Percentiles rank a stretch among this genome's conserved stretches.
Conservation (phyloP, 2,113 vertebrate species). For the Melanotaenia duboulayi region DNA sequence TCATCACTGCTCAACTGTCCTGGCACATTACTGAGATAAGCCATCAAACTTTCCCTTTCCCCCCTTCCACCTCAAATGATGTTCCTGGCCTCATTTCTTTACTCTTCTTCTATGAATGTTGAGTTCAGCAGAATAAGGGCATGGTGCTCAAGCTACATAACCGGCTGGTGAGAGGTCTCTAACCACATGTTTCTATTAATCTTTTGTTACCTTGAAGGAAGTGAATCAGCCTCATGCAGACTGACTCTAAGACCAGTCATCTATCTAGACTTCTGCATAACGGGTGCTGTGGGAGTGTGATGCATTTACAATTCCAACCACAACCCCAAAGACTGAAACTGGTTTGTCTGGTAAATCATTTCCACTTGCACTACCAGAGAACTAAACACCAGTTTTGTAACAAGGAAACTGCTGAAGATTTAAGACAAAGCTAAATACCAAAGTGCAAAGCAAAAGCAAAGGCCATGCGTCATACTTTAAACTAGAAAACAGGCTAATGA, state of each 20-base stretch:
- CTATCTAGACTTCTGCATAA: conserved; percentile 9
- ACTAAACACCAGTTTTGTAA: background rate
- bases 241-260: conserved; percentile 1
- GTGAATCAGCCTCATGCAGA: conserved; percentile 14
- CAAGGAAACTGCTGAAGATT: background rate
- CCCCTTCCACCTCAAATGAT: conserved; percentile 61
- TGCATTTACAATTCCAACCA: background rate
- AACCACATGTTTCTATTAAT: background rate
- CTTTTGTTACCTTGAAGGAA: background rate
- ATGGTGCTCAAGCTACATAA: background rate
- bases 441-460: too few species aligned
- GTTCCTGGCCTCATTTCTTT: conserved; percentile 66
- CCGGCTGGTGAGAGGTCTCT: conserved; percentile 2
- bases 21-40: conserved; percentile 72
- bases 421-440: background rate
- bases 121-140: conserved; percentile 11
- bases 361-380: conserved; percentile 2
- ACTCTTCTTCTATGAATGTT: conserved; percentile 9
- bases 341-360: conserved; percentile 40
- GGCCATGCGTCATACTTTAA: background rate
- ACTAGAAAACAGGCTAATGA: background rate
- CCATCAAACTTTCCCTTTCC: conserved; percentile 63
- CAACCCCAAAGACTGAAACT: conserved; percentile 31
- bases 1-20: conserved; percentile 74
- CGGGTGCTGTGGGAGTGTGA: conserved; percentile 20